A percentile compares a stretch with the other conserved stretches of the same genome.
Conservation (phyloP, 2,888 invertebrate genomes). For the Erynnis tages region DNA sequence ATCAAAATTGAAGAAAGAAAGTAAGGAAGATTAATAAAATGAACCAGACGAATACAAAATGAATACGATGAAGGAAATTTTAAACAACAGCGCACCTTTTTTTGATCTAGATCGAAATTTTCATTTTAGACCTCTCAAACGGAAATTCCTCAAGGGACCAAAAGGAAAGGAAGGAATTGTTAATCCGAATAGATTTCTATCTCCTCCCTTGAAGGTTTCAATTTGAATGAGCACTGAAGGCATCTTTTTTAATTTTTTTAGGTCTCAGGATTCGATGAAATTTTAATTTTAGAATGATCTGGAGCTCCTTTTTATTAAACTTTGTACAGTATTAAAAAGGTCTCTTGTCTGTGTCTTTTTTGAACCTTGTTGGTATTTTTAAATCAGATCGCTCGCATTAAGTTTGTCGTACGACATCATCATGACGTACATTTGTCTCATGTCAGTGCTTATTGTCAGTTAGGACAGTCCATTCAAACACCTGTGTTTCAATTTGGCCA, state of each 20-base stretch:
- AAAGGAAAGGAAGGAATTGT: slow-evolving; percentile 1
- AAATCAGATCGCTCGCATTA: too few species aligned
- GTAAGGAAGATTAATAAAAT: too few species aligned
- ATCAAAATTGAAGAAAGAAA: too few species aligned
- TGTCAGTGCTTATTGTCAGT: too few species aligned
- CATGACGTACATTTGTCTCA: too few species aligned
- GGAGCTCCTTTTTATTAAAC: slow-evolving; percentile 7
- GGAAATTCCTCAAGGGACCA: not conserved
- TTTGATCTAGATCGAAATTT: slow-evolving; percentile 17
- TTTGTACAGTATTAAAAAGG: not conserved
- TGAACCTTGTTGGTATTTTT: too few species aligned
- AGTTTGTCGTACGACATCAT: too few species aligned
- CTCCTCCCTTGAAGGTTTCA: slow-evolving; percentile 1
- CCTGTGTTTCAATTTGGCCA: too few species aligned
- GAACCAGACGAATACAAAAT: not conserved
- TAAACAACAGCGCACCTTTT: not conserved
- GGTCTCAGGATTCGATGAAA: slow-evolving; percentile 2
- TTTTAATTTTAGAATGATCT: slow-evolving; percentile 10
- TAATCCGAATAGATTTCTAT: slow-evolving; percentile 1
- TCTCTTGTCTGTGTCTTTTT: not conserved
- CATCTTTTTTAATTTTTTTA: not conserved
- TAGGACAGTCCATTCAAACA: too few species aligned
- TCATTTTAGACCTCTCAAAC: slow-evolving; percentile 6
- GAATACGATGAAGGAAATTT: not conserved
- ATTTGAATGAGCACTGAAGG: not conserved